phyloP scores from a whole-genome alignment of 2,888 invertebrate species.

The Drosophila anomalata region DNA sequence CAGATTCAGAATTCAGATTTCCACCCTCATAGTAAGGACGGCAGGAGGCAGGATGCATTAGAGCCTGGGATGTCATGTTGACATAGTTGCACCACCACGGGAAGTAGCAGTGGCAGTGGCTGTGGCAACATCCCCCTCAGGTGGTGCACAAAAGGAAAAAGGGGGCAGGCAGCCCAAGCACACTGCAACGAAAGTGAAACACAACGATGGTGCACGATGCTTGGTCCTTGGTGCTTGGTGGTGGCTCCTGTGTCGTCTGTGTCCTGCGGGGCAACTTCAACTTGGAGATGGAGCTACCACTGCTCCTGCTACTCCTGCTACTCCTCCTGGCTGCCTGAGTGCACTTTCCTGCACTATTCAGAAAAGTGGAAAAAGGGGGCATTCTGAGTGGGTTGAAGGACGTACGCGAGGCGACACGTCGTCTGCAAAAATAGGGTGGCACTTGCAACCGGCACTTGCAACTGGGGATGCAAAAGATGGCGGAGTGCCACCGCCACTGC shows the following conservation, averaged over 20 bases:
- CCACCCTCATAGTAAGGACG: background rate
- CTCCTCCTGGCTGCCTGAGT: slow-evolving; percentile 61
- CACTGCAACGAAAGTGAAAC: slow-evolving; percentile 67
- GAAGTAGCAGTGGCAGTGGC: background rate
- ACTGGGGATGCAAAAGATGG: slow-evolving; percentile 43
- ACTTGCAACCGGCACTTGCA: background rate
- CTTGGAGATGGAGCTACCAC: slow-evolving; percentile 6
- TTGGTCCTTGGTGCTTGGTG: slow-evolving; percentile 27
- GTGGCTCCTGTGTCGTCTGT: slow-evolving; percentile 48
- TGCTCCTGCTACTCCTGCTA: slow-evolving; percentile 34
- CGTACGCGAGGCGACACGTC: slow-evolving; percentile 53
- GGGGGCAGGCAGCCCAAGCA: background rate
- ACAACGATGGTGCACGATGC: slow-evolving; percentile 6
- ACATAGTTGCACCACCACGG: slow-evolving; percentile 60
- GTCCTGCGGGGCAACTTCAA: slow-evolving; percentile 18
- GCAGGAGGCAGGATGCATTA: slow-evolving; percentile 5
- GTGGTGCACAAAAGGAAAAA: background rate
- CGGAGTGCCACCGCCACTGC: slow-evolving; percentile 23
- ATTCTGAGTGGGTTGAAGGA: slow-evolving; percentile 56
- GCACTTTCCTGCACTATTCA: slow-evolving; percentile 79
- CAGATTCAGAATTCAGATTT: slow-evolving; percentile 2
- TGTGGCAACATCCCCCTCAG: slow-evolving; percentile 4
- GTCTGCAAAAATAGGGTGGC: slow-evolving; percentile 29
- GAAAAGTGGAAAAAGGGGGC: slow-evolving; percentile 51
- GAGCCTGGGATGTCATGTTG: slow-evolving; percentile 60